phyloP scores from a whole-genome alignment of 2,113 vertebrate species.

The Tetraodon nigroviridis region DNA sequence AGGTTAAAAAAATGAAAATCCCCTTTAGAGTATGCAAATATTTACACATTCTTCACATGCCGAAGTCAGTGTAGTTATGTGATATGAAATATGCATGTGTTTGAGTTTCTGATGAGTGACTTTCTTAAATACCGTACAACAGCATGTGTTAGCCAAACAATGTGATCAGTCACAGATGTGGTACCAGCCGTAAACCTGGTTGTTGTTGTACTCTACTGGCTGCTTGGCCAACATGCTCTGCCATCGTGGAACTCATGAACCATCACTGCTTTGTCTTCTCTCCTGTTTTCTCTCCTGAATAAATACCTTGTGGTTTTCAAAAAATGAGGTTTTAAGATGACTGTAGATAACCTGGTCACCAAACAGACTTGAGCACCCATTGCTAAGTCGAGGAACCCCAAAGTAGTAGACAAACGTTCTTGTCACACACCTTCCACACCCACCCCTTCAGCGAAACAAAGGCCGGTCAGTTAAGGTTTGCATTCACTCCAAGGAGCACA shows the following conservation, averaged over 20 bases:
- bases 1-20: background rate
- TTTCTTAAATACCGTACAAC: constrained; percentile 7
- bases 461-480: constrained; percentile 40
- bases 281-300: background rate
- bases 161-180: constrained; percentile 33
- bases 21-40: background rate
- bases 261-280: background rate
- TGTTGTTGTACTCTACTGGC: constrained; percentile 1
- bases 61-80: background rate
- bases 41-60: background rate
- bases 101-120: constrained; percentile 14
- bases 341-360: constrained; percentile 39
- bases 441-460: constrained; percentile 57
- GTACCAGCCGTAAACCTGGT: constrained; percentile 22
- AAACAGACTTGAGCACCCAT: constrained; percentile 5
- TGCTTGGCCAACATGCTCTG: constrained; percentile 6
- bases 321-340: constrained; percentile 23
- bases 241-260: background rate
- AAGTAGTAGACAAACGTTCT: constrained; percentile 33
- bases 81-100: background rate
- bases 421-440: constrained; percentile 54
- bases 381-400: constrained; percentile 35
- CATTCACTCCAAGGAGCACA: constrained; percentile 35
- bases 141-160: constrained; percentile 8
- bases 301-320: constrained; percentile 5